These are phyloP conservation scores for Ceratoteleas bidentatus DNA, from an alignment of 1,140 invertebrate genomes.

Conservation along the genomic window DNA sequence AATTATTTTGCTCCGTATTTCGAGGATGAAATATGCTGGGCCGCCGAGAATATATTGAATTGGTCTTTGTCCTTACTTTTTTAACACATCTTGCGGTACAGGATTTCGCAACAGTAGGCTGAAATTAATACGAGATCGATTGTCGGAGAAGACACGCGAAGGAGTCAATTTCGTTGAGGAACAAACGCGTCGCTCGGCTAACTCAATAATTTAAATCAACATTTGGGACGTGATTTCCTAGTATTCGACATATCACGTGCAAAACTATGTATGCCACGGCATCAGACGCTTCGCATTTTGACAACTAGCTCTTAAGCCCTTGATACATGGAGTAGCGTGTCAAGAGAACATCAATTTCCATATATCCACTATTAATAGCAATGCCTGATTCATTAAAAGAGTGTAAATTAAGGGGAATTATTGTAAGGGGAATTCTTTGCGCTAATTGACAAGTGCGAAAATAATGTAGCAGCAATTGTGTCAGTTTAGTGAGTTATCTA, in stretches of 20 bases:
- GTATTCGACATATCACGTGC: constrained; percentile 26
- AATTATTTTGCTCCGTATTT: too few species aligned
- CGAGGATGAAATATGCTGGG: too few species aligned
- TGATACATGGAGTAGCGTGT: constrained; percentile 71
- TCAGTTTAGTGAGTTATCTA: too few species aligned
- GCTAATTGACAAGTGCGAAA: too few species aligned
- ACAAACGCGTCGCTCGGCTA: constrained; percentile 20
- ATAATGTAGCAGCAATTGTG: too few species aligned
- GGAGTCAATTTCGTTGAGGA: constrained; percentile 14
- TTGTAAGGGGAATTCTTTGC: constrained; percentile 20
- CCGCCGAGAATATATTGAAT: too few species aligned
- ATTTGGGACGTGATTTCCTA: constrained; percentile 25
- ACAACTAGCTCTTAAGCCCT: constrained; percentile 73
- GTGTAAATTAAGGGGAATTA: constrained; percentile 68
- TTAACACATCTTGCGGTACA: too few species aligned
- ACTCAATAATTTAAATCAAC: constrained; percentile 50
- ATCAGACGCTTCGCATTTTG: constrained; percentile 71
- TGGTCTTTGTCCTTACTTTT: too few species aligned
- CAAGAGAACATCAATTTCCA: constrained; percentile 68
- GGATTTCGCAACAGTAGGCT: too few species aligned
- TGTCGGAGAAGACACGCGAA: not conserved
- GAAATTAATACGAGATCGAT: too few species aligned
- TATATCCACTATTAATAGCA: constrained; percentile 25
- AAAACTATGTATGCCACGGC: constrained; percentile 39
- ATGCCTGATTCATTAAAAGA: constrained; percentile 63